These are phyloP conservation scores for Protonemura montana DNA, from an alignment of 2,888 invertebrate species.

Conservation along the genomic window DNA sequence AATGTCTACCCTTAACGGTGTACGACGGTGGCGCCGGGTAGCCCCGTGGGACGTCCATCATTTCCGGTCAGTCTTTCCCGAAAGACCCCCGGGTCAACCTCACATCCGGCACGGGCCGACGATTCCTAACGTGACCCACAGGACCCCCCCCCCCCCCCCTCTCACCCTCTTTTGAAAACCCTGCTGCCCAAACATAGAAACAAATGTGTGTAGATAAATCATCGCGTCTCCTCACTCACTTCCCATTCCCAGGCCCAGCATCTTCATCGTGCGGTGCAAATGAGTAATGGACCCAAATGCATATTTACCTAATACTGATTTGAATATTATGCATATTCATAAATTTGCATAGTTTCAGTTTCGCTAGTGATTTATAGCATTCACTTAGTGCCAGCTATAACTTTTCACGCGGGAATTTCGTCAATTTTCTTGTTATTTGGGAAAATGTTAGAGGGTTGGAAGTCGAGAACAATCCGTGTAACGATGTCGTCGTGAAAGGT, in stretches of 20 bases:
- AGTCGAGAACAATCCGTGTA: not conserved
- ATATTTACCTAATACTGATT: constrained; percentile 12
- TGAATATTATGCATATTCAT: constrained; percentile 12
- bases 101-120: not conserved
- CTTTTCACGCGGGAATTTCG: not conserved
- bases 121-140: constrained; percentile 4
- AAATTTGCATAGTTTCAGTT: constrained; percentile 12
- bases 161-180: not conserved
- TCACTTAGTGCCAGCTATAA: not conserved
- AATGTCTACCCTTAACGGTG: not conserved
- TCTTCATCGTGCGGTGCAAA: not conserved
- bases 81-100: not conserved
- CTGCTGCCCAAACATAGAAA: not conserved
- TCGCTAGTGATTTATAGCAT: constrained; percentile 8
- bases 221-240: not conserved
- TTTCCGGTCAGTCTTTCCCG: constrained; percentile 7
- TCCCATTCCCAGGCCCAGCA: not conserved
- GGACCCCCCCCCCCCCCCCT: not conserved
- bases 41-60: not conserved
- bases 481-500: not conserved
- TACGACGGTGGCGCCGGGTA: not conserved
- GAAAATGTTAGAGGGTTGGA: not conserved
- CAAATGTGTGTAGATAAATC: not conserved
- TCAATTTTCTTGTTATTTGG: not conserved
- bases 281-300: not conserved